Base-by-base conservation (phyloP, 2,888 invertebrate genomes). In the Blastobasis lacticolella region DNA sequence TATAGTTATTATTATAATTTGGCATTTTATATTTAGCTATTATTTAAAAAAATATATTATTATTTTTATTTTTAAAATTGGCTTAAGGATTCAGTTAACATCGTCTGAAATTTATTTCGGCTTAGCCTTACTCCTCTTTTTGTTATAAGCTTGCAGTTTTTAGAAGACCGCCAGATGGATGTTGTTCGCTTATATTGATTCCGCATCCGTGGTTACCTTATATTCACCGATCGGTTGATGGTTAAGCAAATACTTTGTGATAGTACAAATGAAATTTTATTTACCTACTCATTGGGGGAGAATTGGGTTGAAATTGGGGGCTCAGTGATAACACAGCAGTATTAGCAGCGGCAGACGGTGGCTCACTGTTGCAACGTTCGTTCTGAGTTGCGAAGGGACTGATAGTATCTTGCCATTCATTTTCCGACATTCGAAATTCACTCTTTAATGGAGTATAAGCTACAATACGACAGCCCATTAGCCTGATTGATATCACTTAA, bases 181-280 rank as follows among this genome's bases (percentile, higher is more conserved):
- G n/a, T 52, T 52, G 54, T 58, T 51, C 51, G 53, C 54, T 54
- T 55, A 52, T 51, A 42, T 45, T 7, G 49, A 23, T 55, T 42
- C 5, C 36, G 41, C 23, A 37, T 50, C 52, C 56, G 61, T 55
- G 60, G 64, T 62, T 61, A 60, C 54, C 57, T 61, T 59, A 55
- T 57, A 52, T 55, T 58, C 51, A 42, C 23, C 23, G 23, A 23
- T 23, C 23, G 23, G 23, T 42, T 42, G 5, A 42, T 57, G 53
- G 57, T 56, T 55, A 59, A 62, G 64, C 67, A 63, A 69, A 73
- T 65, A 66, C 71, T 72, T 80, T 81, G 76, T 78, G 78, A 84
- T 83, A 87, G 87, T 87, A 87, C 86, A 87, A 87, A 86, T 81
- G 70, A 73, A 78, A 72, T 73, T 70, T 71, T 23, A 23, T 23